Percentiles rank a stretch among this genome's conserved stretches.
phyloP scores from a whole-genome alignment of 2,797 vertebrate species.

The Enteromius afrohamiltoni region DNA sequence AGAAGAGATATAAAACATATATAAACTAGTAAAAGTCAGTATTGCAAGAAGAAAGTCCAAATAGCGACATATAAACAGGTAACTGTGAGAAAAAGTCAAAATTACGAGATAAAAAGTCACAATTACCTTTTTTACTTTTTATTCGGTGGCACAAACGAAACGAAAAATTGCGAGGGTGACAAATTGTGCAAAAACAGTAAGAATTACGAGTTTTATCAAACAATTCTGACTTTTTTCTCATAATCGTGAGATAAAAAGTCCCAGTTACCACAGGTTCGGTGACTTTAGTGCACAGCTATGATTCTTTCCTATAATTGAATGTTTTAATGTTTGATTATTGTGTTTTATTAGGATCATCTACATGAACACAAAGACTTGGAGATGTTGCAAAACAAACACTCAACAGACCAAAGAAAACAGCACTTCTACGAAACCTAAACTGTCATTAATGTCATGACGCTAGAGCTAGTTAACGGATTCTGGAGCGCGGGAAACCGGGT shows the following conservation, averaged over 20 bases:
- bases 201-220: neutral
- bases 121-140: too few relatives aligned
- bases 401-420: neutral
- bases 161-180: too few relatives aligned
- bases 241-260: neutral
- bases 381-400: slow-evolving; percentile 20
- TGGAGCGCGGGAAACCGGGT: neutral
- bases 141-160: too few relatives aligned
- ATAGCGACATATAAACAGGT: too few relatives aligned
- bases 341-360: slow-evolving; percentile 11
- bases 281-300: neutral
- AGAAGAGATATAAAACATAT: too few relatives aligned
- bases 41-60: too few relatives aligned
- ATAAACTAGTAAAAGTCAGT: neutral
- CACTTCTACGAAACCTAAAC: neutral
- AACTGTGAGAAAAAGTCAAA: too few relatives aligned
- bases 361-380: neutral
- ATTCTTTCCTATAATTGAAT: neutral
- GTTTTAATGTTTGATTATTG: neutral
- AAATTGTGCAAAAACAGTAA: neutral
- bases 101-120: too few relatives aligned
- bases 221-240: neutral
- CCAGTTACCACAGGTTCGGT: neutral
- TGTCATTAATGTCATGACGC: neutral
- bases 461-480: neutral